Conservation (phyloP, 2,797 vertebrate species). For the Hippoglossus hippoglossus region DNA sequence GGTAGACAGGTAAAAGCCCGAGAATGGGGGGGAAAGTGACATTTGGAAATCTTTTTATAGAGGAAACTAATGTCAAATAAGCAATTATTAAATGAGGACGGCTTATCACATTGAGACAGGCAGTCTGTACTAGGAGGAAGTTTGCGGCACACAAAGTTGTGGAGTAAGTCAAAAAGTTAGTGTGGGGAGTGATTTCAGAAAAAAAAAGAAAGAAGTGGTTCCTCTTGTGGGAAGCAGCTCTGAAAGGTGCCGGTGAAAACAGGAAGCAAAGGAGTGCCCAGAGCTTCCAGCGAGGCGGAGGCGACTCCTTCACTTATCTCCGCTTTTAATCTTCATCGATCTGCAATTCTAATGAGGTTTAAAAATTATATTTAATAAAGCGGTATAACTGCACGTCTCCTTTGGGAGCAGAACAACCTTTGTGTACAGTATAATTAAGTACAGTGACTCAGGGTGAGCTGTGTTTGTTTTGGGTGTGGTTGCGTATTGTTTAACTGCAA, state of each 20-base stretch:
- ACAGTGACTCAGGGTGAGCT: constrained; percentile 33
- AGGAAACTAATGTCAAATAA: constrained; percentile 78
- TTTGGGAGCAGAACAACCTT: constrained; percentile 32
- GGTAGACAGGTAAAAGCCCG: constrained; percentile 64
- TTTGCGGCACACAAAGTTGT: constrained; percentile 64
- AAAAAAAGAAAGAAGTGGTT: constrained; percentile 23
- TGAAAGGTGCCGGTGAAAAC: constrained; percentile 53
- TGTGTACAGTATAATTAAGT: constrained; percentile 35
- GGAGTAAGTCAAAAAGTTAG: constrained; percentile 69
- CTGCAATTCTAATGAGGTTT: constrained; percentile 71
- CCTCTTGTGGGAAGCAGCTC: constrained; percentile 29
- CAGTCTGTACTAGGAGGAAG: constrained; percentile 53
- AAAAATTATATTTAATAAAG: constrained; percentile 44
- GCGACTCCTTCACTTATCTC: constrained; percentile 64
- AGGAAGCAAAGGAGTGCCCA: constrained; percentile 52
- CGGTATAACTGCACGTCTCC: constrained; percentile 53
- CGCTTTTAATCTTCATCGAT: constrained; percentile 68
- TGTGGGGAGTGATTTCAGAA: constrained; percentile 4
- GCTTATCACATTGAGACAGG: constrained; percentile 77
- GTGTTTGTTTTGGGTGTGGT: constrained; percentile 46
- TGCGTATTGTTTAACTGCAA: constrained; percentile 25
- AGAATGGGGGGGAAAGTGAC: constrained; percentile 53
- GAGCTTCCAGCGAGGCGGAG: constrained; percentile 40
- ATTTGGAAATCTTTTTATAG: constrained; percentile 76
- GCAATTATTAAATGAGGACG: constrained; percentile 75